Conservation (phyloP, 1,140 invertebrate species). For the Drosophila santomea region DNA sequence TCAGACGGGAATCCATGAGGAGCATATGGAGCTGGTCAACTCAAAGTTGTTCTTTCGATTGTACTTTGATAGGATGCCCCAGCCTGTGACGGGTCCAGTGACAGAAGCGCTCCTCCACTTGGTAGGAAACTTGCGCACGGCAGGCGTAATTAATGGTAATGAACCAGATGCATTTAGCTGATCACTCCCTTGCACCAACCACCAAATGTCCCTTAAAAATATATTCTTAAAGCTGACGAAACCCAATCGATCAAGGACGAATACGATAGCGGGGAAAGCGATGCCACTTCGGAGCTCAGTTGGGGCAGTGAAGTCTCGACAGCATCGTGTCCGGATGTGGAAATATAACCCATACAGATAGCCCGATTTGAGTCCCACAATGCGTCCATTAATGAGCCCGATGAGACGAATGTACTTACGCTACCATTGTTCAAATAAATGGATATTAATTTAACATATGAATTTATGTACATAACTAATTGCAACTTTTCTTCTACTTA, state of each 20-base stretch:
- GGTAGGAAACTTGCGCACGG: conserved; percentile 4
- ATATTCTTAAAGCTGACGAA: neutral
- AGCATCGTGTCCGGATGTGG: neutral
- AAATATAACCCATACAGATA: conserved; percentile 5
- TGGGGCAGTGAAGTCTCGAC: conserved; percentile 6
- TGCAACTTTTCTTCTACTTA: conserved; percentile 62
- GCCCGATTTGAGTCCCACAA: conserved; percentile 9
- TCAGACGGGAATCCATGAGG: conserved; percentile 50
- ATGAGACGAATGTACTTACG: neutral
- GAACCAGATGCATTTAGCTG: neutral
- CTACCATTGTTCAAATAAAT: conserved; percentile 6
- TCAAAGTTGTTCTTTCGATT: conserved; percentile 48
- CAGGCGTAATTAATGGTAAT: neutral
- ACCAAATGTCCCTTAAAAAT: neutral
- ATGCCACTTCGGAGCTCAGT: conserved; percentile 11
- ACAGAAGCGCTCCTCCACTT: conserved; percentile 58
- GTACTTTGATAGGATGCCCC: conserved; percentile 49
- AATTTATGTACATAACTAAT: conserved; percentile 55
- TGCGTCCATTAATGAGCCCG: neutral
- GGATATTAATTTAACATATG: conserved; percentile 46
- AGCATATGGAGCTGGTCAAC: conserved; percentile 21
- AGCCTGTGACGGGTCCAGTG: conserved; percentile 55
- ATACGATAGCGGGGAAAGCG: conserved; percentile 8
- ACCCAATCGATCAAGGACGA: neutral
- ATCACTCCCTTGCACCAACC: too few species aligned